Conservation (phyloP, 2,113 vertebrate genomes). For the Paraplagusia blochii region DNA sequence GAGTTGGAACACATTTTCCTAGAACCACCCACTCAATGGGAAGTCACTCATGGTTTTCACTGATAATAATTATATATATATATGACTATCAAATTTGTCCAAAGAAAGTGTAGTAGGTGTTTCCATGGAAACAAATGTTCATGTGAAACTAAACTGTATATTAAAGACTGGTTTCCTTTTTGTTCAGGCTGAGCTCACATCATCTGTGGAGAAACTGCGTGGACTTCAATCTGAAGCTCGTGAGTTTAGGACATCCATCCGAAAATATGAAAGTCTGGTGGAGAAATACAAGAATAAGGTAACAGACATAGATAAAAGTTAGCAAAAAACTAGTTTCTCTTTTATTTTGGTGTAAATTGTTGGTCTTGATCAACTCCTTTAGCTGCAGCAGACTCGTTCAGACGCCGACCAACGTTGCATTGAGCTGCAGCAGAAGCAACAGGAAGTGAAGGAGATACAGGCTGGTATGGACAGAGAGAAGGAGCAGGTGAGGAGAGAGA, state of each 20-base stretch:
- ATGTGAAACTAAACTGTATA: too few species aligned
- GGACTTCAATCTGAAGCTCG: slow-evolving; percentile 79
- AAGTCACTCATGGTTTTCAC: too few species aligned
- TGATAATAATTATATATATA: too few species aligned
- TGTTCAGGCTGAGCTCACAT: slow-evolving; percentile 72
- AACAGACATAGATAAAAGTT: neutral
- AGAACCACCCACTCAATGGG: too few species aligned
- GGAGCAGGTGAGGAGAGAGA: slow-evolving; percentile 77
- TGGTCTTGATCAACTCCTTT: neutral
- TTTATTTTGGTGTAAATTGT: too few species aligned
- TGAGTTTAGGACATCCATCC: slow-evolving; percentile 78
- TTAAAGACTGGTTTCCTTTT: rapidly evolving
- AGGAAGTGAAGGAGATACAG: slow-evolving; percentile 74
- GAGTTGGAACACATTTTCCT: too few species aligned
- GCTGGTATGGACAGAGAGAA: slow-evolving; percentile 77
- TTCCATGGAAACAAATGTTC: too few species aligned
- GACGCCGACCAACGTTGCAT: slow-evolving; percentile 79
- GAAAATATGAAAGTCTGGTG: slow-evolving; percentile 81
- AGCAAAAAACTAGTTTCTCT: too few species aligned
- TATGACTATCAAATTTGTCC: too few species aligned
- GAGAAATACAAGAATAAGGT: slow-evolving; percentile 90
- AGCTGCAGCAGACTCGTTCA: slow-evolving; percentile 81
- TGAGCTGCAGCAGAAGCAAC: slow-evolving; percentile 77
- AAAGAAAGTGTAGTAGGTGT: too few species aligned
- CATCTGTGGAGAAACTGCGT: slow-evolving; percentile 80